Base-by-base conservation (phyloP, 2,888 invertebrate species). In the Pammene fasciana region DNA sequence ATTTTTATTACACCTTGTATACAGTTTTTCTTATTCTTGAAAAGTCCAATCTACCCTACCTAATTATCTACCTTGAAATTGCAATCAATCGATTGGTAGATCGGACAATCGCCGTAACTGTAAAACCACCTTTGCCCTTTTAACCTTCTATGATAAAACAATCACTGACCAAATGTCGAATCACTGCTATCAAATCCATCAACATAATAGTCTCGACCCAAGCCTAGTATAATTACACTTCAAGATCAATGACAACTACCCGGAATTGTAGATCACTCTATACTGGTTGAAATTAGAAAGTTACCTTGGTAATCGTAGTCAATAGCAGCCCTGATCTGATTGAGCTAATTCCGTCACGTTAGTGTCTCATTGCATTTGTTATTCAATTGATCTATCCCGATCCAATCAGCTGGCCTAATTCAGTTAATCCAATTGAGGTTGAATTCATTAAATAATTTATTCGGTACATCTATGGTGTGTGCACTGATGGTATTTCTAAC, bases 361-460 rank as follows among this genome's bases (percentile, higher is more conserved):
- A 60, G 18, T 59, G 48, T 48, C 26, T 57, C 41, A 57, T 57
- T 56, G 9, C 57, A 66, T 50, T 26, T n/a, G 18, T 48, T n/a
- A 50, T 48, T 57, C 11, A 16, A 38, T 61, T 50, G 61, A 14
- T 34, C 14, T 34, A 16, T 16, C 61, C 57, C 65, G 50, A 48
- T 46, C 26, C 18, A n/a, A 59, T 59, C 41, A 48, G 41, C 38
- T 16, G 59, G 34, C 41, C 48, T 52, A 67, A 60, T 52, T 59
- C 26, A n/a, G 54, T 65, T 9, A 34, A 48, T 56, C 16, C 36
- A 43, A 57, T 41, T 38, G n/a, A n/a, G n/a, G n/a, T n/a, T n/a
- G n/a, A n/a, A n/a, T n/a, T n/a, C n/a, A n/a, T n/a, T n/a, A n/a
- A n/a, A n/a, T n/a, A n/a, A n/a, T n/a, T n/a, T n/a, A n/a, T n/a